Evolutionary conservation across 2,888 invertebrate species (phyloP).

Genomic region (Bombyx huttoni): DNA sequence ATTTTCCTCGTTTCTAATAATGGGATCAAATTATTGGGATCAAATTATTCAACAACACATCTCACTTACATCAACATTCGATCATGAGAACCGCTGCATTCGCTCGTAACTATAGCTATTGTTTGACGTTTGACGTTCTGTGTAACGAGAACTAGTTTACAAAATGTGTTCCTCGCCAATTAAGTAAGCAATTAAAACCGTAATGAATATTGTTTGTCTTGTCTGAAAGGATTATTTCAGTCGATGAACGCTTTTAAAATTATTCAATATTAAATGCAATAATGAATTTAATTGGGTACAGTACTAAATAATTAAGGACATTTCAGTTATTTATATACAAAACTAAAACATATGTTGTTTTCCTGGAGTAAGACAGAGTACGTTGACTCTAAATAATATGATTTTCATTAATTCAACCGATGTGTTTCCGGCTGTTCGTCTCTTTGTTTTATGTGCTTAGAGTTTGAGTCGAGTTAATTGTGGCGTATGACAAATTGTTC

Average conservation of each 20-base stretch:
- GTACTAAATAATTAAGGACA: background rate
- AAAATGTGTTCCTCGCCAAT: background rate
- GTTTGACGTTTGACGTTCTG: conserved; percentile 28
- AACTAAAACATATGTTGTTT: background rate
- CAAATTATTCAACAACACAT: conserved; percentile 37
- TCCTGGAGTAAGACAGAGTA: background rate
- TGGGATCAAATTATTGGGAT: too few species aligned
- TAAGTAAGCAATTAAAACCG: background rate
- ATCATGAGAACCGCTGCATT: conserved; percentile 40
- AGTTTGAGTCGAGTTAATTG: conserved; percentile 15
- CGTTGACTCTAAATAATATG: background rate
- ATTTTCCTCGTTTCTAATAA: conserved; percentile 27
- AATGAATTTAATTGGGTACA: background rate
- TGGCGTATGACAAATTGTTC: conserved; percentile 17
- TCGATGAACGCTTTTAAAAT: background rate
- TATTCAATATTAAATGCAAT: background rate
- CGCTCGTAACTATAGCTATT: conserved; percentile 23
- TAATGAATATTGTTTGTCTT: background rate
- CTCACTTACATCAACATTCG: conserved; percentile 21
- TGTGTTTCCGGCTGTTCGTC: background rate
- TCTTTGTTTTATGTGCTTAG: background rate
- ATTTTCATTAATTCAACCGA: background rate
- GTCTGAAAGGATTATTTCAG: background rate
- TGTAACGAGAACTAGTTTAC: conserved; percentile 12
- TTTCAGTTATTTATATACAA: background rate